A percentile compares a stretch with the other conserved stretches of the same genome.
These are phyloP conservation scores for Crypturellus undulatus DNA, from an alignment of 2,113 vertebrate genomes.

Conservation along the genomic window DNA sequence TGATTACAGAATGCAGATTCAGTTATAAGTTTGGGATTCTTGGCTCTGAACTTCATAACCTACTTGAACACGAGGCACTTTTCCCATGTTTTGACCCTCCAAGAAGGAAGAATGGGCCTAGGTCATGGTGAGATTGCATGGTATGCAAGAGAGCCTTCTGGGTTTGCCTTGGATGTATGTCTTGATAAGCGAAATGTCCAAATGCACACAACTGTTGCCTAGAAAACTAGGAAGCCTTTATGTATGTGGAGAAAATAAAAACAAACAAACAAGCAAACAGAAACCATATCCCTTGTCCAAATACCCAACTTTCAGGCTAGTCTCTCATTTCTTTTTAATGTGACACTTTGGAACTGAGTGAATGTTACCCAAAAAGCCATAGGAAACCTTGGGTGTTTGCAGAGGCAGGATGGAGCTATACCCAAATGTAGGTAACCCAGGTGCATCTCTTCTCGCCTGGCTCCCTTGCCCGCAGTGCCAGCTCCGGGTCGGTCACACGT, in stretches of 20 bases:
- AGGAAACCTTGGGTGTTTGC: not conserved
- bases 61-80: accelerated
- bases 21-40: accelerated
- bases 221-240: not conserved
- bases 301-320: not conserved
- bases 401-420: not conserved
- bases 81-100: accelerated
- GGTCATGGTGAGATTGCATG: not conserved
- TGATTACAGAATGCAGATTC: accelerated
- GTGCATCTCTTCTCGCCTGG: not conserved
- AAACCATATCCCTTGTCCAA: accelerated
- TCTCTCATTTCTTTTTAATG: not conserved
- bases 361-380: no score
- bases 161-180: accelerated
- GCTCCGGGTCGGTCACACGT: no score
- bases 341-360: not conserved
- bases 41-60: not conserved
- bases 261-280: no score
- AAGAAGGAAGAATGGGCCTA: not conserved
- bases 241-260: not conserved
- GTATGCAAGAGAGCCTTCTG: not conserved
- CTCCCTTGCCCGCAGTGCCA: no score
- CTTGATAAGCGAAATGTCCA: accelerated
- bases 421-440: accelerated
- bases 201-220: accelerated